Percentiles rank a stretch among this genome's conserved stretches.
These are phyloP conservation scores for Prosapia bicincta DNA, from an alignment of 2,888 invertebrate genomes.

Conservation along the genomic window DNA sequence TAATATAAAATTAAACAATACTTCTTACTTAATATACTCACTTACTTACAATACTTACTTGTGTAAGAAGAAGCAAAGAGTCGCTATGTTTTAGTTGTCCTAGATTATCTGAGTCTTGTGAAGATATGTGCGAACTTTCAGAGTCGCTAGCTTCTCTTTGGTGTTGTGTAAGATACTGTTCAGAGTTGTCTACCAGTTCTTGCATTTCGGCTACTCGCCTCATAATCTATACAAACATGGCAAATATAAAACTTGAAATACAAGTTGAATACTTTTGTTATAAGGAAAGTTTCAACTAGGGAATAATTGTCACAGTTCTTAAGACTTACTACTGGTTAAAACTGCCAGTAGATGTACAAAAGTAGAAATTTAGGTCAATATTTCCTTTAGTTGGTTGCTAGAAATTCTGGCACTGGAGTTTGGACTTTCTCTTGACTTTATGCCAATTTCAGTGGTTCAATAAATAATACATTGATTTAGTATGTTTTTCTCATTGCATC, in stretches of 20 bases:
- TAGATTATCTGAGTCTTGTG: conserved; percentile 48
- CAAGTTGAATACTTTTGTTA: background rate
- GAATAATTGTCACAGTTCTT: background rate
- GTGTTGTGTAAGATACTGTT: conserved; percentile 74
- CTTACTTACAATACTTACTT: no score
- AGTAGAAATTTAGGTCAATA: background rate
- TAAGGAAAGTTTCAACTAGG: background rate
- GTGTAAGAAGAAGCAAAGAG: conserved; percentile 67
- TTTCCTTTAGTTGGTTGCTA: background rate
- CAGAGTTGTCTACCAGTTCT: conserved; percentile 72
- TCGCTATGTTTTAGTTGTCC: conserved; percentile 76
- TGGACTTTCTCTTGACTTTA: background rate
- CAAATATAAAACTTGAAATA: background rate
- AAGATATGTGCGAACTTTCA: conserved; percentile 64
- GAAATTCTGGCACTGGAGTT: background rate
- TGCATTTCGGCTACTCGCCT: conserved; percentile 80
- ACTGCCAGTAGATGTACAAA: background rate
- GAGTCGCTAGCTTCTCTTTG: conserved; percentile 56
- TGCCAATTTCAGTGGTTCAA: no score
- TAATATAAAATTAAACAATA: no score
- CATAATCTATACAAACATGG: conserved; percentile 59
- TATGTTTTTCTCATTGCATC: no score
- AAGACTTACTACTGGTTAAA: background rate
- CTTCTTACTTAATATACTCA: no score
- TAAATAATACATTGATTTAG: no score